Evolutionary conservation across 2,888 invertebrate genomes (phyloP), one percentile per base, ranked within the genome.

Genomic region (Blastobasis adustella): DNA sequence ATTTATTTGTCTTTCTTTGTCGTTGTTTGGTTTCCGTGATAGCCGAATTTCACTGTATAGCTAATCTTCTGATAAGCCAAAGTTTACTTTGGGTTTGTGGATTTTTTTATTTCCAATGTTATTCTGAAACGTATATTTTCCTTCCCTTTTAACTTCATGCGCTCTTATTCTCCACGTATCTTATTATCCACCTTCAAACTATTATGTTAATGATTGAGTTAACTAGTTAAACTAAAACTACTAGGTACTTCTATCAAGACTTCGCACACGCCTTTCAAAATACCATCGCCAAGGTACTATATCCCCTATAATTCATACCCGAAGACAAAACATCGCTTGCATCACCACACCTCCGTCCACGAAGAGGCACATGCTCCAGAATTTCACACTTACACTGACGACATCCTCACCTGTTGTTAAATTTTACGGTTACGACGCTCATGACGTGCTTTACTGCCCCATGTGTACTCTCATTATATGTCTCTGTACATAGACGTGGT

Each of bases 401-500:
- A 48, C 58, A 57, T 58, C 60, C 62, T 55, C 68, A 71, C 75
- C 71, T 74, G 74, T 71, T 72, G 69, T 68, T 65, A 66, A 69
- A 57, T 69, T 73, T 73, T 71, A 69, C 58, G 64, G 52, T 61
- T 61, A 61, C 54, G 58, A 51, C 52, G 49, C 46, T 45, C 49
- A 47, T 44, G 50, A 38, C 54, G 43, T 49, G 55, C 54, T 60
- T 62, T 60, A 62, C 56, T 45, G 53, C 55, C 46, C 36, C 42
- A 44, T 53, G 56, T 49, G 41, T 37, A 50, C 50, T 36, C 40
- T 41, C 38, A 10, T 7, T 40, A 39, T 38, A 42, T 55, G 53
- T 58, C 56, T 56, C 53, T 52, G 50, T 52, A 49, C 52, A 57
- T 58, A 54, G 54, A 23, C 23, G 23, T 23, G 23, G 2, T 23